Evolutionary conservation across 2,113 vertebrate genomes (phyloP).

Genomic region (Procavia capensis): DNA sequence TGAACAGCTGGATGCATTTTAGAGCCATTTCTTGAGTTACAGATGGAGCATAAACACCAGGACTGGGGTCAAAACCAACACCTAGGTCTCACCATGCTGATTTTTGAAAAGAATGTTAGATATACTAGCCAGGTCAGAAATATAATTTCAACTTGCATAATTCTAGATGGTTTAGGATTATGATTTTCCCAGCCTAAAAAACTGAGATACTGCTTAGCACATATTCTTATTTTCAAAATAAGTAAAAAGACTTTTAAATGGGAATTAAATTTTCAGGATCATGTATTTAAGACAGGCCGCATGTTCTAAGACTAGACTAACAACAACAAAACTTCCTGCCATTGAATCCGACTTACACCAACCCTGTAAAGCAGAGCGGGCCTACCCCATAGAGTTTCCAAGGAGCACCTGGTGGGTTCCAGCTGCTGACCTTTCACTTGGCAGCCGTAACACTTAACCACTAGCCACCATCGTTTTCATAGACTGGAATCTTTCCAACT

Average conservation of each 20-base stretch:
- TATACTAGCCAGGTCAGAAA: not conserved
- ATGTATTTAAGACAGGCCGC: not conserved
- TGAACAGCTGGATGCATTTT: not conserved
- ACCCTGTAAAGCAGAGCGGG: no score
- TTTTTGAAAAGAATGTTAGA: not conserved
- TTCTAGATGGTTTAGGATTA: not conserved
- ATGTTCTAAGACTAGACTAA: not conserved
- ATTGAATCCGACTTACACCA: no score
- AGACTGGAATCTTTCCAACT: not conserved
- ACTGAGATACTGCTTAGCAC: not conserved
- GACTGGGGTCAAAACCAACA: not conserved
- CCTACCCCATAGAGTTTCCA: no score
- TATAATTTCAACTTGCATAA: not conserved
- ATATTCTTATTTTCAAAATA: slow-evolving; percentile 6
- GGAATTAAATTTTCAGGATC: not conserved
- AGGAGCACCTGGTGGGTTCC: no score
- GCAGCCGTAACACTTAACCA: no score
- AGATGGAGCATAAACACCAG: not conserved
- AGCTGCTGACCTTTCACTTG: no score
- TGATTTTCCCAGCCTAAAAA: not conserved
- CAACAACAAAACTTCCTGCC: no score
- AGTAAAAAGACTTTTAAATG: not conserved
- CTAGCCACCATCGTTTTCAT: no score
- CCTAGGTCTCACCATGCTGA: not conserved
- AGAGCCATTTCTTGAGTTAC: not conserved